These are phyloP conservation scores for Tiliqua scincoides DNA, from an alignment of 2,113 vertebrate species.

Conservation along the genomic window DNA sequence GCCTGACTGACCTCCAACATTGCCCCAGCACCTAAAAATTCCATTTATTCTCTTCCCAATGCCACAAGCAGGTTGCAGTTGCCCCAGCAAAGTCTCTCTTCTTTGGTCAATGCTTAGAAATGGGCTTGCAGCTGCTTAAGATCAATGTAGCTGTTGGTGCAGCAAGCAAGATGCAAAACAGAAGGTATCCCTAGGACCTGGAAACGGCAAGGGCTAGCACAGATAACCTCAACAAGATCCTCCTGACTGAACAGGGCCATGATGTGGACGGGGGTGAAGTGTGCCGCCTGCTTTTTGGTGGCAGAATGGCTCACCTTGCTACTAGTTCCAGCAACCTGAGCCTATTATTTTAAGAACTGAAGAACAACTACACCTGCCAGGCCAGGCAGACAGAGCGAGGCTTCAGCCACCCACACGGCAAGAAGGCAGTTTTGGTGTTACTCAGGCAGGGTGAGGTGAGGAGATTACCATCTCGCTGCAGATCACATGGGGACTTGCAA, in stretches of 20 bases:
- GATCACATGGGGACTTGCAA: slow-evolving; percentile 36
- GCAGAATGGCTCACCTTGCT: neutral
- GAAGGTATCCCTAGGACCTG: no score
- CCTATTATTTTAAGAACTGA: neutral
- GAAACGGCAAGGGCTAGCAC: neutral
- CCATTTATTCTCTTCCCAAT: no score
- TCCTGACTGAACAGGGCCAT: neutral
- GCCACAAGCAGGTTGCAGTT: no score
- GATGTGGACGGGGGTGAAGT: neutral
- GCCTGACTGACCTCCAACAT: no score
- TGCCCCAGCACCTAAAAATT: no score
- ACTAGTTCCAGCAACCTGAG: neutral
- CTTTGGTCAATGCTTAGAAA: no score
- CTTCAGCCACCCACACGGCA: neutral
- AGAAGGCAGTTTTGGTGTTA: neutral
- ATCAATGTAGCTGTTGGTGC: no score
- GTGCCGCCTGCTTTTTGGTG: neutral
- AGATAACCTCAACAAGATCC: neutral
- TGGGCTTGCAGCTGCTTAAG: no score
- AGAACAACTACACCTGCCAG: neutral
- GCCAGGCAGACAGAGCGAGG: neutral
- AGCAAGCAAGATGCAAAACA: no score
- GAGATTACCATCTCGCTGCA: slow-evolving; percentile 37
- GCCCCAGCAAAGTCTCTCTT: no score
- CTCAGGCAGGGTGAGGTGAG: slow-evolving; percentile 37